Evolutionary conservation across 2,888 invertebrate genomes (phyloP), one percentile per base, ranked within the genome.

Genomic region (Epistrophe grossulariae): DNA sequence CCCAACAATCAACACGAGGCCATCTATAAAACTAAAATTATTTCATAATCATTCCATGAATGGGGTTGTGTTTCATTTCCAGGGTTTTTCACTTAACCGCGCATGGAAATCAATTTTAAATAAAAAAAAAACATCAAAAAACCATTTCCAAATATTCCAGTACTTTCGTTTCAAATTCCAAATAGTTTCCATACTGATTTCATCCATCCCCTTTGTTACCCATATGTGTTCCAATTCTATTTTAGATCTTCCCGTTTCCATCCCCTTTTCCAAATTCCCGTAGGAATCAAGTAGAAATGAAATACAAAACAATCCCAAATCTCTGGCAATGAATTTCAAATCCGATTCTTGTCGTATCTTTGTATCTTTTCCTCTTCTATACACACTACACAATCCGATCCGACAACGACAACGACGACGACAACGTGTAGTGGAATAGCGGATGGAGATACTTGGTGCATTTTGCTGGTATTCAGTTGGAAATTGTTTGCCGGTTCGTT

Each of bases 401-500:
- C 24, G 2, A 24, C 24, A 24, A 24, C 24, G 24, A 24, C 24
- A 3, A 24, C 24, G 48, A 77, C 68, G 24, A 24, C 24, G 24
- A 24, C 24, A 38, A 77, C 68, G 66, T 19, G 19, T 24, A 13
- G 48, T 13, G 17, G 45, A 62, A 24, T 62, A 64, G 43, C 40
- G 40, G 73, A 52, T 72, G 59, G 55, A 55, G 70, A 55, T 68
- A 66, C 52, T 19, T 59, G 50, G 50, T 85, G 82, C 85, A 82
- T 70, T 82, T 48, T 62, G 45, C 57, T 73, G 55, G 85, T 28
- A 24, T 83, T 87, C 76, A 87, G 87, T 87, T 87, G 64, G 62
- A 87, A 79, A 68, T 83, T 62, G 83, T 79, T 87, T 83, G 87
- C 87, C 87, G 87, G 87, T 87, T 50, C 35, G 68, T 68, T 68